Percentiles rank a stretch among this genome's conserved stretches.
phyloP scores from a whole-genome alignment of 2,113 vertebrate species.

The Casuarius casuarius region DNA sequence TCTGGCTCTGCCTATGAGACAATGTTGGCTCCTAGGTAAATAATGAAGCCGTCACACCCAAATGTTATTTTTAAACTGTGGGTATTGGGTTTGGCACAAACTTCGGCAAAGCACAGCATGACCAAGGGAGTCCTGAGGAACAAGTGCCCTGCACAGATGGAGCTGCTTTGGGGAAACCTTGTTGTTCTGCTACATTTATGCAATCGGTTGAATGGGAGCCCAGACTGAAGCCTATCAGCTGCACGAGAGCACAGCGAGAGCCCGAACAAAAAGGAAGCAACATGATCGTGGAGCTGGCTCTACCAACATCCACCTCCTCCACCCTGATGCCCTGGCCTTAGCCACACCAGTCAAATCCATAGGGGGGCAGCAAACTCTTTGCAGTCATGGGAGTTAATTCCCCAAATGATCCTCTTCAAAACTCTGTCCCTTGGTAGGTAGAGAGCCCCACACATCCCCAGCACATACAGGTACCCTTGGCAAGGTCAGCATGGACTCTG shows the following conservation, averaged over 20 bases:
- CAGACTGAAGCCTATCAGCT: not conserved
- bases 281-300: not conserved
- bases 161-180: conserved; percentile 27
- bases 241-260: not conserved
- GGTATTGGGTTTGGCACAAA: conserved; percentile 40
- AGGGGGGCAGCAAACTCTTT: conserved; percentile 71
- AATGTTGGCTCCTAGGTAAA: conserved; percentile 15
- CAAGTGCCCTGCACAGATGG: conserved; percentile 42
- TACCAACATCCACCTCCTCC: not conserved
- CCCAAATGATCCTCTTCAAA: not conserved
- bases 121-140: conserved; percentile 33
- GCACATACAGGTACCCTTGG: not conserved
- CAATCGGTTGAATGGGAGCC: not conserved
- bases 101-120: not conserved
- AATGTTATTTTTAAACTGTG: conserved; percentile 23
- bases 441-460: not conserved
- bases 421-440: not conserved
- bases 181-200: not conserved
- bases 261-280: rapidly evolving
- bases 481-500: not conserved
- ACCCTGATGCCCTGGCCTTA: conserved; percentile 12
- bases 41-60: conserved; percentile 42
- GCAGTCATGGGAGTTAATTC: conserved; percentile 32
- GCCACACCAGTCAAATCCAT: conserved; percentile 43
- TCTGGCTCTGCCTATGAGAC: conserved; percentile 34